Base-by-base conservation (phyloP, 2,113 vertebrate genomes). In the Talpa occidentalis region DNA sequence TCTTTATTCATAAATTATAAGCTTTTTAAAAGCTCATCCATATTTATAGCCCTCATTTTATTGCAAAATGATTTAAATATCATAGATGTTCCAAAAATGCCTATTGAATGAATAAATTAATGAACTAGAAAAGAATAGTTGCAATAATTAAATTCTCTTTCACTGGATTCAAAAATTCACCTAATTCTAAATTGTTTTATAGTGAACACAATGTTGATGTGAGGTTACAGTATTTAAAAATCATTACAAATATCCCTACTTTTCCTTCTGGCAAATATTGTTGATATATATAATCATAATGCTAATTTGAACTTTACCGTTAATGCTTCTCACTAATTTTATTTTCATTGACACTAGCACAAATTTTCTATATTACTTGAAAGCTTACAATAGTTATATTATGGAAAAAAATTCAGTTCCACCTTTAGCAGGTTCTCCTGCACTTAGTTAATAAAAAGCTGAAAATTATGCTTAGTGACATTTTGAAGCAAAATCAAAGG, bases 31-130 rank as follows among this genome's bases (percentile, higher is more conserved):
- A 85, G 6, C 30, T 87, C 4, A 93, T 81, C 9, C 2, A 69
- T 94, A 44, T 82, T 85, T 76, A 54, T 85, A 22, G 35, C 10
- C 10, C 5, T 93, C 35, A 73, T 74, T 91, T 60, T 86, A 69
- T 72, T 76, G 3, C 2, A 94, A 52, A 77, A 74, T 56, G 19
- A 44, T 83, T 74, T 91, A 88, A 90, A 60, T 92, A 37, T 67
- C 21, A 60, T 40, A 69, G 32, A 78, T 85, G 26, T 81, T 84
- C 12, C 24, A 91, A 79, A 30, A 96, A 77, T 93, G 4, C 35
- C 30, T 80, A 66, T 19, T 73, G 56, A 94, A 84, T 87, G 40
- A 88, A 81, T 83, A 81, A 35, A 80, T 84, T 72, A 90, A 77
- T 77, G 16, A 67, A 32, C 72, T 91, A 87, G n/a, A 82, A 94